phyloP scores from a whole-genome alignment of 2,888 invertebrate species.

The Plusia festucae region DNA sequence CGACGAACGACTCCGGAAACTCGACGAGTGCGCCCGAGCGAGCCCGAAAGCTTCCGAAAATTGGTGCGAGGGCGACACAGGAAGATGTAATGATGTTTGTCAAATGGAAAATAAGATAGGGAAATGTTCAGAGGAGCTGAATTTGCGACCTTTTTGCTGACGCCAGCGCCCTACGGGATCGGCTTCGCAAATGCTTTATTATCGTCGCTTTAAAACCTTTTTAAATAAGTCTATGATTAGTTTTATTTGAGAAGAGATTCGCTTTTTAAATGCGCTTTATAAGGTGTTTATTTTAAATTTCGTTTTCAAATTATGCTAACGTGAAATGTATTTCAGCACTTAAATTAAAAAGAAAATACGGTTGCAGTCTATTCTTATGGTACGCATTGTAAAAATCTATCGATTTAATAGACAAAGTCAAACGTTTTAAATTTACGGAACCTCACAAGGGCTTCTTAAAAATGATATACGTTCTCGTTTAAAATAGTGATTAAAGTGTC shows the following conservation, averaged over 20 bases:
- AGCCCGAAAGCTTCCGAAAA: constrained; percentile 77
- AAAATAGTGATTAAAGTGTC: constrained; percentile 64
- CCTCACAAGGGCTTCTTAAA: constrained; percentile 47
- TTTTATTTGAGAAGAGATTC: constrained; percentile 38
- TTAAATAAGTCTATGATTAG: constrained; percentile 59
- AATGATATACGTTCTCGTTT: constrained; percentile 61
- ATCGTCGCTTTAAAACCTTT: constrained; percentile 50
- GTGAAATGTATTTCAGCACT: too few relatives aligned
- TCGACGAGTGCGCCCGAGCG: constrained; percentile 74
- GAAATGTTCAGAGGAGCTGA: constrained; percentile 84
- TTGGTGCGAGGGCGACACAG: constrained; percentile 79
- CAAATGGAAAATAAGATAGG: constrained; percentile 90
- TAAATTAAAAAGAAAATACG: too few relatives aligned
- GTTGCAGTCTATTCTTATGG: background rate
- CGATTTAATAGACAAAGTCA: constrained; percentile 43
- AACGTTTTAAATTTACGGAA: constrained; percentile 41
- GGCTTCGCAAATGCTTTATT: constrained; percentile 57
- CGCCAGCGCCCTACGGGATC: constrained; percentile 61
- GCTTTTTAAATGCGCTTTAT: background rate
- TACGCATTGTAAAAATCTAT: background rate
- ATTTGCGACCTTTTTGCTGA: constrained; percentile 83
- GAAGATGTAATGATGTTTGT: constrained; percentile 89
- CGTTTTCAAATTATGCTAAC: too few relatives aligned
- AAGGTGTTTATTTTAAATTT: too few relatives aligned
- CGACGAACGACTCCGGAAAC: constrained; percentile 70